Evolutionary conservation across 2,888 invertebrate species (phyloP), one percentile per base, ranked within the genome.

Genomic region (Trichopria drosophilae): DNA sequence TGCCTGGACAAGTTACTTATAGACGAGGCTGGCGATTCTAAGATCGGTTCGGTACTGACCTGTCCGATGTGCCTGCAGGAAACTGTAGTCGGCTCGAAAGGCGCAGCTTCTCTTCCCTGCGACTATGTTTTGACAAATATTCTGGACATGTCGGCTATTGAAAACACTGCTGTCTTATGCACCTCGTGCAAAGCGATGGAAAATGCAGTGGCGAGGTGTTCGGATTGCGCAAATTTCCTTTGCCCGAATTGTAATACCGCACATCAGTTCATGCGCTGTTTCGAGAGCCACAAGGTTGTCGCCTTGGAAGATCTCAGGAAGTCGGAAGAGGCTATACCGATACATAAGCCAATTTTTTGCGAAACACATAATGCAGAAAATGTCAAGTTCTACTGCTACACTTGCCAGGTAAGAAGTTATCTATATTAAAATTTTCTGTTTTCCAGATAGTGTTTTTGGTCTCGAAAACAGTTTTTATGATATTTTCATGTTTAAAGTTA

Each of bases 161-260:
- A 88, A 67, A 81, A 76, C 59, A 78, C 80, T 67, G 86, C 88
- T 58, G 79, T 83, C 28, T 69, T 80, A 2, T 96, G 96, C 78
- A 93, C 94, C 46, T 93, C 94, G 59, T 97, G 96, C 81, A 96
- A 94, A 74, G 90, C 93, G 66, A 93, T 93, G 78, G 94, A 95
- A 78, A 87, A 88, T 66, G 95, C 95, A 12, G 89, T 94, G 41
- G 94, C 95, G 9, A 85, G 93, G 54, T 97, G 96, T 78, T 89
- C 89, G 64, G 94, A 96, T 74, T 97, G 96, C 78, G 91, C 93
- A 68, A 93, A 93, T 76, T 90, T 94, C 73, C 80, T 97, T 40
- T 96, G 96, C 78, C 85, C 88, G 56, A 91, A 93, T 72, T 97
- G 96, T 79, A 93, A 93, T 68, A 90, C 92, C 29, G 96, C 96